These are phyloP conservation scores for Pygoscelis antarcticus DNA, from an alignment of 2,113 vertebrate species.

Conservation along the genomic window DNA sequence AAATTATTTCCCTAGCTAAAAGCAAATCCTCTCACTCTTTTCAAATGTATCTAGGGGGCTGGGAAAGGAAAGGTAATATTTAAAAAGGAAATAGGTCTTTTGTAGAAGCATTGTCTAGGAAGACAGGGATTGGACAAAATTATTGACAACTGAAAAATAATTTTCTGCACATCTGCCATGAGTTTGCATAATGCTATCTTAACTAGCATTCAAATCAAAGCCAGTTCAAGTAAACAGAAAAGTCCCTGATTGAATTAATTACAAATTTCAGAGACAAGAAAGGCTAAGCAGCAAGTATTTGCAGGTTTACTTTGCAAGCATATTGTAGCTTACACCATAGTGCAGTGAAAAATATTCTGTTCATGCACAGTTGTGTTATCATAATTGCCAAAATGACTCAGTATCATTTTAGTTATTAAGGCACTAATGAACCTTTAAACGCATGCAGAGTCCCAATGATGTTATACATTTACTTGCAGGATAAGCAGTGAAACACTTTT, in stretches of 20 bases:
- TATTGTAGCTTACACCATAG: neutral
- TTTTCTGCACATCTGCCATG: neutral
- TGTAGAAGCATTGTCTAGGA: neutral
- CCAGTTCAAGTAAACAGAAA: constrained; percentile 11
- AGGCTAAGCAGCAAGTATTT: neutral
- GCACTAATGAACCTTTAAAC: constrained; percentile 14
- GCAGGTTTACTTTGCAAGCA: neutral
- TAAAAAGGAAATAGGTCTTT: neutral
- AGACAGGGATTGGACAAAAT: neutral
- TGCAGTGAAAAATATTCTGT: constrained; percentile 9
- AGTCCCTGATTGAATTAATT: constrained; percentile 5
- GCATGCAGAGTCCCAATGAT: neutral
- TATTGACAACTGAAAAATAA: neutral
- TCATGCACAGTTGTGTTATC: neutral
- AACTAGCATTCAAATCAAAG: constrained; percentile 31
- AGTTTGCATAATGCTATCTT: constrained; percentile 2
- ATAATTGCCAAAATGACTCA: constrained; percentile 43
- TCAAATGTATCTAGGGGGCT: neutral
- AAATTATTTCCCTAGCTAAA: neutral
- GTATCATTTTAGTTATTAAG: constrained; percentile 39
- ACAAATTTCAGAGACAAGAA: neutral
- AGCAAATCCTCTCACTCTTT: neutral
- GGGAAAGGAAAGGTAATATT: neutral
- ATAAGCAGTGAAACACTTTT: neutral
- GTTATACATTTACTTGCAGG: neutral